Evolutionary conservation across 2,888 invertebrate species (phyloP).

Genomic region (Campoletis raptor): DNA sequence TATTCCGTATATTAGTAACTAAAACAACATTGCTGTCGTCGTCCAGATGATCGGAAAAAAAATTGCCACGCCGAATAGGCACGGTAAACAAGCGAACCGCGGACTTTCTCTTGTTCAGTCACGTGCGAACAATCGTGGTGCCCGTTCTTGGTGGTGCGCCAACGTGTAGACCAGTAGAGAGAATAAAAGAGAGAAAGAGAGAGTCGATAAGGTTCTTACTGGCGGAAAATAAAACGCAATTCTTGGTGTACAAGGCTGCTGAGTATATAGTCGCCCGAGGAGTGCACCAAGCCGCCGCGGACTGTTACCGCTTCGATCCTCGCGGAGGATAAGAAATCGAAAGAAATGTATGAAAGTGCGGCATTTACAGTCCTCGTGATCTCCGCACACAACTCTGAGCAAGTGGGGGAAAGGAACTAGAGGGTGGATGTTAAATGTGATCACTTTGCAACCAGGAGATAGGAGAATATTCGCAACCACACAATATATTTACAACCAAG

Average conservation of each 20-base stretch:
- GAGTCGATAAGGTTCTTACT: conserved; percentile 35
- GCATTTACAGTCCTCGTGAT: conserved; percentile 69
- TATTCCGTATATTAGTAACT: neutral
- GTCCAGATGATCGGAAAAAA: conserved; percentile 35
- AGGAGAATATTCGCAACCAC: neutral
- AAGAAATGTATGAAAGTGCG: conserved; percentile 68
- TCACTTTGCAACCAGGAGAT: neutral
- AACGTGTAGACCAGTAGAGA: conserved; percentile 2
- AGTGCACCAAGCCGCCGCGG: conserved; percentile 20
- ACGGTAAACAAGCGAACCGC: conserved; percentile 62
- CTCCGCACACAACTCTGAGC: conserved; percentile 50
- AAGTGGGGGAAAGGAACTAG: conserved; percentile 7
- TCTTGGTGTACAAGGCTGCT: conserved; percentile 42
- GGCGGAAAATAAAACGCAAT: conserved; percentile 65
- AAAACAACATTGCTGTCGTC: conserved; percentile 36
- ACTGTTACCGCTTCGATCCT: conserved; percentile 56
- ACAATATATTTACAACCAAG: neutral
- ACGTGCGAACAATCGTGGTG: conserved; percentile 69
- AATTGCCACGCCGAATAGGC: conserved; percentile 64
- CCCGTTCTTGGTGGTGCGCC: conserved; percentile 42
- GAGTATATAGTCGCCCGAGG: conserved; percentile 18
- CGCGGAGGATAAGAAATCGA: conserved; percentile 61
- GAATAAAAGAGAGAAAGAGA: neutral
- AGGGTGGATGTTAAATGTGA: conserved; percentile 4
- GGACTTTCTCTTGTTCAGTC: conserved; percentile 70